Percentiles rank a stretch among this genome's conserved stretches.
Evolutionary conservation across 2,113 vertebrate species (phyloP).

Genomic region (Lepidothrix coronata): DNA sequence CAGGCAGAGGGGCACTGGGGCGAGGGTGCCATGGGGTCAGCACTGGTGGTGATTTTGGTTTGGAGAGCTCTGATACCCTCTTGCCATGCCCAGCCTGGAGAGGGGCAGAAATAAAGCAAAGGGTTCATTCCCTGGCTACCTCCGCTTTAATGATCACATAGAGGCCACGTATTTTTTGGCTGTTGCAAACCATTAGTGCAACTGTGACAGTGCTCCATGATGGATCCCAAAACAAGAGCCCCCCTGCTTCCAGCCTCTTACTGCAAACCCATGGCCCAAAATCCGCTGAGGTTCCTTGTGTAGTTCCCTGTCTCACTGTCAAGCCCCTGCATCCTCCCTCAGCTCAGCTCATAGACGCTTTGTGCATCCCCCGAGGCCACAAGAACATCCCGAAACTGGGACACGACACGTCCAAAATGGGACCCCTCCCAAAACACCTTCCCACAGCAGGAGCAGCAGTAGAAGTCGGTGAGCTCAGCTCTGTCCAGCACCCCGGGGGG

Average conservation of each 20-base stretch:
- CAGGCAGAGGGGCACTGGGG: accelerated
- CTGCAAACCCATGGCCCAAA: background rate
- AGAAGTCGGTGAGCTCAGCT: conserved; percentile 68
- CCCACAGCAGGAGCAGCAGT: conserved; percentile 82
- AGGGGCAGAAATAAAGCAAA: background rate
- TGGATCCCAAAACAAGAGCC: background rate
- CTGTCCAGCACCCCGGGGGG: conserved; percentile 72
- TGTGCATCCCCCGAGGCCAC: background rate
- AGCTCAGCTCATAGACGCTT: background rate
- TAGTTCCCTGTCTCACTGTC: accelerated
- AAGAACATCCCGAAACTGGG: conserved; percentile 80
- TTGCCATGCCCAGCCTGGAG: background rate
- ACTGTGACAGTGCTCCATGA: background rate
- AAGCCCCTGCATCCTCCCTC: accelerated
- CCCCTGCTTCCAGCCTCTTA: background rate
- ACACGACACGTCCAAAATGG: conserved; percentile 75
- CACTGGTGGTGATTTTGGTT: background rate
- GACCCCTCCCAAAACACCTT: conserved; percentile 93
- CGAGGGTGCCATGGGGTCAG: accelerated
- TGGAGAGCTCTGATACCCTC: background rate
- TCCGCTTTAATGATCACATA: conserved; percentile 6
- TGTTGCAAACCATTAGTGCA: background rate
- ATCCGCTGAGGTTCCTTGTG: background rate
- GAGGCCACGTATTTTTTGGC: background rate
- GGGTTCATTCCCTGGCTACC: background rate